phyloP scores from a whole-genome alignment of 2,113 vertebrate genomes.

The Stegostoma tigrinum region DNA sequence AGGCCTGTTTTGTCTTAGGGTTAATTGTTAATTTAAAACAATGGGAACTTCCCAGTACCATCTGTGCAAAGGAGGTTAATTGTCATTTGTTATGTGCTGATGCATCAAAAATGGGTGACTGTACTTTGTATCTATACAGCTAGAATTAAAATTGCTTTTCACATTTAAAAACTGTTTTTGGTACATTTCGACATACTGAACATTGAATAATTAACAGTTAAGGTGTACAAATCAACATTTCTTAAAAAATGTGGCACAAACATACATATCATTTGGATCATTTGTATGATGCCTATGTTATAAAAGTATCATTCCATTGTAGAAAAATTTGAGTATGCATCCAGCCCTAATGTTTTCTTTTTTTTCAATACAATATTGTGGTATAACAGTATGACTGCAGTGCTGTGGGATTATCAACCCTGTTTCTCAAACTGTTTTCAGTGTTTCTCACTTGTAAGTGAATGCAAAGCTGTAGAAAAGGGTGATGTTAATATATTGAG shows the following conservation, averaged over 20 bases:
- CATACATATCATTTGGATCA: background rate
- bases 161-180: background rate
- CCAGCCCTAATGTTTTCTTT: background rate
- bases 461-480: background rate
- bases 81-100: background rate
- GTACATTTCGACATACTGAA: background rate
- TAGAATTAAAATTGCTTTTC: background rate
- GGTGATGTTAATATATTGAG: background rate
- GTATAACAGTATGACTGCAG: background rate
- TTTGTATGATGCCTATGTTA: background rate
- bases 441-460: background rate
- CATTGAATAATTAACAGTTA: background rate
- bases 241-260: background rate
- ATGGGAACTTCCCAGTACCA: background rate
- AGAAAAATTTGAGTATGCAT: background rate
- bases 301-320: background rate
- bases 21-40: background rate
- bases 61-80: background rate
- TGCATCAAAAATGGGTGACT: background rate
- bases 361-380: background rate
- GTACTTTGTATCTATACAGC: background rate
- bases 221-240: background rate
- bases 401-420: background rate
- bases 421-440: background rate
- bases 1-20: background rate